These are phyloP conservation scores for Cantharis rustica DNA, from an alignment of 2,888 invertebrate genomes.

Conservation along the genomic window DNA sequence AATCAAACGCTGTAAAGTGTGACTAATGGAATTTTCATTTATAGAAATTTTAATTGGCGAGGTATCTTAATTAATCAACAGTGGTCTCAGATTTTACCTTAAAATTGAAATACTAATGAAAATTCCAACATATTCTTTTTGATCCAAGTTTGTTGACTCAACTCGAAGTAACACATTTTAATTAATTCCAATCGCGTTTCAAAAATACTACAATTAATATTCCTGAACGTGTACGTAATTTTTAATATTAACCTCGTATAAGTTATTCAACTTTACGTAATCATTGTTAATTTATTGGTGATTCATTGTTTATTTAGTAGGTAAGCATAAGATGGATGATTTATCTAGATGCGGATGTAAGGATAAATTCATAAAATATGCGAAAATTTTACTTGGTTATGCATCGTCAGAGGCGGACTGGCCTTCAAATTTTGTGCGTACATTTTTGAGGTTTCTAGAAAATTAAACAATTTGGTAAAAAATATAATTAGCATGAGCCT, in stretches of 20 bases:
- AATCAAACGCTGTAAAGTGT: not conserved
- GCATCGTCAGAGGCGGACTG: not conserved
- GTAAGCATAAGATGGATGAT: not conserved
- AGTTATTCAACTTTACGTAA: not conserved
- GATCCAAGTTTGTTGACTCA: not conserved
- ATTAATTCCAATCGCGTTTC: not conserved
- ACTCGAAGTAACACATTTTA: not conserved
- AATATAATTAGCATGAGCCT: too few relatives aligned
- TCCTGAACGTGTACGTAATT: not conserved
- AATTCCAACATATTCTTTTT: not conserved
- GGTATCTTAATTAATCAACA: not conserved
- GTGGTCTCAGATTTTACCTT: not conserved
- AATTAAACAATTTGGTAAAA: too few relatives aligned
- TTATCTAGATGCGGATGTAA: not conserved
- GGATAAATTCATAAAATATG: not conserved
- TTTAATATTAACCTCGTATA: not conserved
- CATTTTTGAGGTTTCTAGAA: too few relatives aligned
- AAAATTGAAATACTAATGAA: not conserved
- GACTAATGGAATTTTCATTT: not conserved
- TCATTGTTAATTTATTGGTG: not conserved
- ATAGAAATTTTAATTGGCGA: not conserved
- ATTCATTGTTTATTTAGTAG: not conserved
- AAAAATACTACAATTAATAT: not conserved
- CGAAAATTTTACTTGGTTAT: not conserved
- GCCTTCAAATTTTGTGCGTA: too few relatives aligned